phyloP scores from a whole-genome alignment of 2,888 invertebrate species.

The Drosophila formosana region DNA sequence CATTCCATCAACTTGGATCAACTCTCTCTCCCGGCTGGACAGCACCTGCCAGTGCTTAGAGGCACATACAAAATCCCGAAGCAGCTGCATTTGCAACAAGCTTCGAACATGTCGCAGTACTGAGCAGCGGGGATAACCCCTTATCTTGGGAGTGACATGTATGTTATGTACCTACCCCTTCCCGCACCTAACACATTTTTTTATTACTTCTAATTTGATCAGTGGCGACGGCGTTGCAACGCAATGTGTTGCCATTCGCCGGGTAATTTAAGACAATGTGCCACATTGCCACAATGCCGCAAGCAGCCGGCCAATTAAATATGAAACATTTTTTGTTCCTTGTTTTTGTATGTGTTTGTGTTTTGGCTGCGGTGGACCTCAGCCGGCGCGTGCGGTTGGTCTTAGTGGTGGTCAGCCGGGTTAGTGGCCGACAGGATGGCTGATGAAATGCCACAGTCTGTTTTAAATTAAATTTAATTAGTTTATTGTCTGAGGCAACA shows the following conservation, averaged over 20 bases:
- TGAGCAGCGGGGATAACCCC: constrained; percentile 40
- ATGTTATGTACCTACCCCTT: background rate
- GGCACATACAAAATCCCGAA: constrained; percentile 25
- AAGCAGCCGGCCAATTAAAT: constrained; percentile 63
- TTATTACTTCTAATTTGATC: constrained; percentile 72
- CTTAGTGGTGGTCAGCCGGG: background rate
- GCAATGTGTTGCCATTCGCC: constrained; percentile 33
- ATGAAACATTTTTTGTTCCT: constrained; percentile 44
- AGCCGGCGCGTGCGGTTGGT: constrained; percentile 9
- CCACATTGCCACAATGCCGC: constrained; percentile 36
- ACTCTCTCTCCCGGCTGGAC: constrained; percentile 13
- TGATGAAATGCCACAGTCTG: constrained; percentile 69
- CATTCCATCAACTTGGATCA: constrained; percentile 3
- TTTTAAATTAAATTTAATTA: constrained; percentile 81
- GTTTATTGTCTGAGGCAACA: constrained; percentile 73
- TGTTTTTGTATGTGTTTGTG: background rate
- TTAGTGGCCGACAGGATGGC: constrained; percentile 42
- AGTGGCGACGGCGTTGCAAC: constrained; percentile 17
- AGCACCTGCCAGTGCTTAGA: constrained; percentile 65
- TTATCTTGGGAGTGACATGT: constrained; percentile 10
- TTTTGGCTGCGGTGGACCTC: constrained; percentile 5
- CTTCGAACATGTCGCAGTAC: constrained; percentile 60
- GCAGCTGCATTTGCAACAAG: constrained; percentile 31
- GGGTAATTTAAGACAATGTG: constrained; percentile 60
- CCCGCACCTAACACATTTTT: constrained; percentile 41